Conservation (phyloP, 2,113 vertebrate species). For the Pomatostomus ruficeps region DNA sequence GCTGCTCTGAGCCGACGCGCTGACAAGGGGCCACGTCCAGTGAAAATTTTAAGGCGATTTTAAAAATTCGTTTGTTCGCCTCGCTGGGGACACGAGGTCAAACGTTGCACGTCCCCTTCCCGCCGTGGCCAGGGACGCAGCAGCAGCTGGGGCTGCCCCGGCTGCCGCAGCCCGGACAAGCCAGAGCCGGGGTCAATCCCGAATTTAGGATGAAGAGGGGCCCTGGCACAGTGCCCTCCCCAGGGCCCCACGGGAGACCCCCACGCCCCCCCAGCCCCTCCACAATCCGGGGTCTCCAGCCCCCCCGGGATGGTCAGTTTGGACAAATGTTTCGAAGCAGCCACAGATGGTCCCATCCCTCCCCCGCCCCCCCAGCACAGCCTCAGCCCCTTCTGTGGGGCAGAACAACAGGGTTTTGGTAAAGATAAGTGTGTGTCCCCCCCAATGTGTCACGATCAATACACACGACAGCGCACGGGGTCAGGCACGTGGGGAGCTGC, state of each 20-base stretch:
- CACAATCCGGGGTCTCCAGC: not conserved
- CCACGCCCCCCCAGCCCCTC: not conserved
- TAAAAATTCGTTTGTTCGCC: not conserved
- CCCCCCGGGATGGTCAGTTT: not conserved
- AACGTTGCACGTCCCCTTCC: not conserved
- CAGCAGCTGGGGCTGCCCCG: no score
- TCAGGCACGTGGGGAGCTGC: not conserved
- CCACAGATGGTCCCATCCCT: not conserved
- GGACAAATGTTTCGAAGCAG: not conserved
- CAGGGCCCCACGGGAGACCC: not conserved
- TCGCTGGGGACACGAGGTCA: not conserved
- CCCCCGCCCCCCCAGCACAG: not conserved
- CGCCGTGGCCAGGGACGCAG: not conserved
- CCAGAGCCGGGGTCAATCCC: not conserved
- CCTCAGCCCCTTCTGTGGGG: not conserved
- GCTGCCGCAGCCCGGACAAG: not conserved
- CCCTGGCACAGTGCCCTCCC: no score
- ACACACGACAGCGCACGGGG: not conserved
- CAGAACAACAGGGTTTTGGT: constrained; percentile 16
- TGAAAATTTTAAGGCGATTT: constrained; percentile 65
- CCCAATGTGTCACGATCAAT: not conserved
- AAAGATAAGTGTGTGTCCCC: not conserved
- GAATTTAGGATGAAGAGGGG: not conserved
- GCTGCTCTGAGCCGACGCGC: not conserved
- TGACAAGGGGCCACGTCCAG: not conserved